Base-by-base conservation (phyloP, 1,140 invertebrate genomes). In the Drosophila ambigua region DNA sequence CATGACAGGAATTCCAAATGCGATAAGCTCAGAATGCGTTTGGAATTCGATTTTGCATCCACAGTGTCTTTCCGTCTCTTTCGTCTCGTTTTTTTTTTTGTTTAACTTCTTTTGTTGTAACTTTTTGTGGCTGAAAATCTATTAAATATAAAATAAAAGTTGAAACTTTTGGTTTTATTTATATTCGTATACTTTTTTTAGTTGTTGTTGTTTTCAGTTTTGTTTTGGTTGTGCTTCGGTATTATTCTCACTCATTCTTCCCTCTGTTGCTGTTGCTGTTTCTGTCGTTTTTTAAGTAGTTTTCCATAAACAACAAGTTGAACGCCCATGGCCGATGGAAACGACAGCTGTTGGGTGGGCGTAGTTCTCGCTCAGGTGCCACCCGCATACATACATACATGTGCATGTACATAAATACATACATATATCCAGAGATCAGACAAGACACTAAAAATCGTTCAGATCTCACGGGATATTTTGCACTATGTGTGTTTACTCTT, bases 1-100 rank as follows among this genome's bases (percentile, higher is more conserved):
- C 81, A 84, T 84, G 81, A 64, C 68, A 51, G 64, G 81, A 84
- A 84, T 84, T 81, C 41, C 66, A 81, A 57, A 84, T 85, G 61
- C 66, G 69, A 68, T 55, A 61, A 74, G 64, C 51, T 60, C 50
- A 81, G 81, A 85, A 85, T 85, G 80, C 81, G 81, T 81, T 87
- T 85, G 81, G 81, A 87, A 84, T 84, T 84, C 51, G 55, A 46
- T 55, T 57, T 57, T 44, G 20, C 24, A 41, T 9, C 28, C 11
- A 39, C 16, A 39, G 28, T 31, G 43, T 72, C 57, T 53, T 28
- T 48, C 44, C 15, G 20, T 67, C 35, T 69, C 16, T 24, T 6
- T 11, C 23, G n/a, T 26, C 6, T 4, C 9, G 26, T 48, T 6
- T 23, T 59, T 35, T 49, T 26, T 59, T 8, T 5, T 11, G 8